A percentile compares a stretch with the other conserved stretches of the same genome.
These are phyloP conservation scores for Bombus ignitus DNA, from an alignment of 1,140 invertebrate species.

Conservation along the genomic window DNA sequence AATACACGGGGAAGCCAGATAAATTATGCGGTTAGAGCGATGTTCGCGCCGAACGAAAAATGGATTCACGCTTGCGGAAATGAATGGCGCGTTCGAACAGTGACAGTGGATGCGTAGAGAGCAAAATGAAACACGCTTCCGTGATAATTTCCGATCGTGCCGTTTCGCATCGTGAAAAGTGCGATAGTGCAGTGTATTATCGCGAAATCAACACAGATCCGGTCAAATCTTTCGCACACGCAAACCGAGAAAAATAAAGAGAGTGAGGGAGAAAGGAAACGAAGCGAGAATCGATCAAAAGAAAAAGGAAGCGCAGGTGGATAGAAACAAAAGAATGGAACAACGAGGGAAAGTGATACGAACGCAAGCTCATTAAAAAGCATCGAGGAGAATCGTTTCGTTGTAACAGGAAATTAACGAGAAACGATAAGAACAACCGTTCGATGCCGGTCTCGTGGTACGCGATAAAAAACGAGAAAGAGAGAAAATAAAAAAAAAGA, in stretches of 20 bases:
- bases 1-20: not conserved
- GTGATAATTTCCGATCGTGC: conserved; percentile 63
- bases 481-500: too few relatives aligned
- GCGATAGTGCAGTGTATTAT: conserved; percentile 47
- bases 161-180: conserved; percentile 48
- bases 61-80: conserved; percentile 58
- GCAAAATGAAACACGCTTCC: conserved; percentile 63
- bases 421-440: not conserved
- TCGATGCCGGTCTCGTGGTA: not conserved
- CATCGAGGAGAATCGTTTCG: not conserved
- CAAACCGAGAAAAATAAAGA: not conserved
- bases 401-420: not conserved
- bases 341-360: not conserved
- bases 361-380: not conserved
- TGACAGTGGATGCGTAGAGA: conserved; percentile 13
- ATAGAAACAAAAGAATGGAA: not conserved
- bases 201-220: not conserved
- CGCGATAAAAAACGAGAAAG: not conserved
- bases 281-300: not conserved
- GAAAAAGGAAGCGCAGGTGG: not conserved
- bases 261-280: not conserved
- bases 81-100: conserved; percentile 40
- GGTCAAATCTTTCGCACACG: not conserved
- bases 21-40: conserved; percentile 5
- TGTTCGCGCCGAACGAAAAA: conserved; percentile 39